A percentile compares a stretch with the other conserved stretches of the same genome.
These are phyloP conservation scores for Pseudomyrmex cubaensis DNA, from an alignment of 1,140 invertebrate genomes.

Conservation along the genomic window DNA sequence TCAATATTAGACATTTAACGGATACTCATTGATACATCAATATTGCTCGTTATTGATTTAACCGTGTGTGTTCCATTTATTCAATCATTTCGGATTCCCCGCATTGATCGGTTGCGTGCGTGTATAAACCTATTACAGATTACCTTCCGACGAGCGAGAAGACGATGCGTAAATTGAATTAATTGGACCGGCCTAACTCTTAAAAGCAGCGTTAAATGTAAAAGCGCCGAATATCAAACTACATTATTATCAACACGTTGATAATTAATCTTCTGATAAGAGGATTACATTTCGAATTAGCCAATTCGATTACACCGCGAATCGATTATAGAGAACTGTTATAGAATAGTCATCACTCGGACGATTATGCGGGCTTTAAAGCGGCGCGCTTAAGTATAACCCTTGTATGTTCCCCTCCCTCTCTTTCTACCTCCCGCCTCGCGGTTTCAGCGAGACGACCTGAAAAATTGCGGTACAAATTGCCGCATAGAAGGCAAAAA, in stretches of 20 bases:
- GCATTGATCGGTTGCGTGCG: no score
- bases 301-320: background rate
- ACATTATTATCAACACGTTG: background rate
- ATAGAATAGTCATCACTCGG: background rate
- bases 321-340: background rate
- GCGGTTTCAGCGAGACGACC: constrained; percentile 20
- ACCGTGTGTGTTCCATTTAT: background rate
- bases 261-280: constrained; percentile 15
- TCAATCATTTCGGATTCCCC: background rate
- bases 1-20: background rate
- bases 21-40: constrained; percentile 29
- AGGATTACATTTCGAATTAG: background rate
- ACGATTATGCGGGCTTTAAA: constrained; percentile 1
- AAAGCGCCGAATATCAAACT: background rate
- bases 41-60: constrained; percentile 23
- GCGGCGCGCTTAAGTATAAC: constrained; percentile 11
- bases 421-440: no score
- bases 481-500: constrained; percentile 43
- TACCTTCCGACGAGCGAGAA: background rate
- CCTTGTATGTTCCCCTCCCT: background rate
- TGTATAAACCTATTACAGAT: no score
- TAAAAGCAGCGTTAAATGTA: background rate
- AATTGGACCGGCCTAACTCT: background rate
- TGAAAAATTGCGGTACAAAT: constrained; percentile 49
- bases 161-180: background rate